A percentile compares a stretch with the other conserved stretches of the same genome.
Evolutionary conservation across 2,888 invertebrate species (phyloP).

Genomic region (Drosophila cognata): DNA sequence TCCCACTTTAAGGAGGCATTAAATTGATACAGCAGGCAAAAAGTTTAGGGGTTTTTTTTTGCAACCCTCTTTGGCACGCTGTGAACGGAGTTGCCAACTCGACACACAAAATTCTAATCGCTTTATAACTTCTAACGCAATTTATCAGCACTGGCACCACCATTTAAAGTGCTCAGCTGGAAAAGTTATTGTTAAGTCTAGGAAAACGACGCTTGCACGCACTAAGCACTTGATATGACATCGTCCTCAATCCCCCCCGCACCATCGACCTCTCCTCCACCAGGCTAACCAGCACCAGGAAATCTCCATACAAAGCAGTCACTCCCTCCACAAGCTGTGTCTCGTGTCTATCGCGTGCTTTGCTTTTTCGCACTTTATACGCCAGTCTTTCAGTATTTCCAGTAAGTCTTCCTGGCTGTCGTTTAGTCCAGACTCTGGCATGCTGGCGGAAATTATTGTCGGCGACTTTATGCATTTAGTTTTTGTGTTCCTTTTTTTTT

Average conservation of each 20-base stretch:
- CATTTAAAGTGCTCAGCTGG: constrained; percentile 44
- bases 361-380: constrained; percentile 48
- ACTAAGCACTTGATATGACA: constrained; percentile 69
- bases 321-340: constrained; percentile 15
- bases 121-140: constrained; percentile 78
- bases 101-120: constrained; percentile 68
- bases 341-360: constrained; percentile 19
- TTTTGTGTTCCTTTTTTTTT: constrained; percentile 14
- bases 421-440: constrained; percentile 28
- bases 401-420: constrained; percentile 21
- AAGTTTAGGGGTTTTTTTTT: constrained; percentile 31
- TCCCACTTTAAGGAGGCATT: constrained; percentile 71
- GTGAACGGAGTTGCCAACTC: constrained; percentile 27
- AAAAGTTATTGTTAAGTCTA: constrained; percentile 72
- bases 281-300: constrained; percentile 15
- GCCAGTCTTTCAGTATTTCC: constrained; percentile 36
- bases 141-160: constrained; percentile 56
- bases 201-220: constrained; percentile 54
- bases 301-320: constrained; percentile 39
- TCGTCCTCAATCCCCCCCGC: neutral
- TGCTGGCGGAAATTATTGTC: constrained; percentile 74
- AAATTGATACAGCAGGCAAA: constrained; percentile 68
- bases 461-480: constrained; percentile 61
- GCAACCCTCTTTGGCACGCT: constrained; percentile 17
- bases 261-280: neutral